Evolutionary conservation across 1,140 invertebrate genomes (phyloP).

Genomic region (Sipha flava): DNA sequence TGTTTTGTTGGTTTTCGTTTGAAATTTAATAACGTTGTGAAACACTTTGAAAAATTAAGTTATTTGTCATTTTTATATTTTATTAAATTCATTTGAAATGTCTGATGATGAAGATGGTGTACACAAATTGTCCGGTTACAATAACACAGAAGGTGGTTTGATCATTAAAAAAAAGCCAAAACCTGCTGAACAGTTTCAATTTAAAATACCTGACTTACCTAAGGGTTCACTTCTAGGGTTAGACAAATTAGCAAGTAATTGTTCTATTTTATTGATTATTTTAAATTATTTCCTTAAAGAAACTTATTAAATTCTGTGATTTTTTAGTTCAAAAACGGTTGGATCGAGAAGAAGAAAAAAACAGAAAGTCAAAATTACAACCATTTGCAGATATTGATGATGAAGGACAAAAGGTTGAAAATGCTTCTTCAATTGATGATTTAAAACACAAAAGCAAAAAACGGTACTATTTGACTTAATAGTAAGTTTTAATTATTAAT

Average conservation of each 20-base stretch:
- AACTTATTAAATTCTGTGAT: background rate
- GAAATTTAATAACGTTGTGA: too few species aligned
- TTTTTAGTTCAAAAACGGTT: slow-evolving; percentile 53
- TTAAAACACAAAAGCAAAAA: slow-evolving; percentile 38
- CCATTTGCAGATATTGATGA: slow-evolving; percentile 57
- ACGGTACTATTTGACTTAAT: slow-evolving; percentile 25
- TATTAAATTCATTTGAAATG: background rate
- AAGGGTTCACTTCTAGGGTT: slow-evolving; percentile 69
- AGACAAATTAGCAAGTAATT: slow-evolving; percentile 68
- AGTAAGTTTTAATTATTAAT: background rate
- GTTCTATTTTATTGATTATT: background rate
- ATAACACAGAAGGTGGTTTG: slow-evolving; percentile 64
- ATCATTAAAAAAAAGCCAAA: slow-evolving; percentile 70
- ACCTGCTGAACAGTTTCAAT: slow-evolving; percentile 50
- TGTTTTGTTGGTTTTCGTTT: too few species aligned
- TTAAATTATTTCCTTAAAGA: background rate
- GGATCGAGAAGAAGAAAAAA: slow-evolving; percentile 50
- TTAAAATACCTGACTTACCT: slow-evolving; percentile 58
- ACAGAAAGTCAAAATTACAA: slow-evolving; percentile 47
- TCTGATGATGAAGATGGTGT: slow-evolving; percentile 48
- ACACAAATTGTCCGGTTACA: slow-evolving; percentile 74
- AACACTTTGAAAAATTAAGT: too few species aligned
- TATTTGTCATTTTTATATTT: too few species aligned
- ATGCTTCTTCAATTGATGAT: slow-evolving; percentile 4
- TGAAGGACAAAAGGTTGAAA: slow-evolving; percentile 46